Base-by-base conservation (phyloP, 1,140 invertebrate species). In the Aphaenogaster rudis region DNA sequence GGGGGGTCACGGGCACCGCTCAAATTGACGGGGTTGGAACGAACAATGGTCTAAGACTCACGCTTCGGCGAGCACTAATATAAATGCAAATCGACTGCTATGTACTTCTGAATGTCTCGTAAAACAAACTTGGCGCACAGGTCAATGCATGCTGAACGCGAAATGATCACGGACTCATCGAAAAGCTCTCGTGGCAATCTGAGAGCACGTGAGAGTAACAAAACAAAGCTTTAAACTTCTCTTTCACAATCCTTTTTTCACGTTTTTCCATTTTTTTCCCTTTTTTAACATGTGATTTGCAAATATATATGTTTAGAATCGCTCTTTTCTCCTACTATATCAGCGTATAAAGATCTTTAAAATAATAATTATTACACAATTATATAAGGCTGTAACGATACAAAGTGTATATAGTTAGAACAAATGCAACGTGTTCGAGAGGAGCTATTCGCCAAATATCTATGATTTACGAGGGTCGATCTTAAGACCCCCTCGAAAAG, bases 41-140 rank as follows among this genome's bases (percentile, higher is more conserved):
- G 88, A 89, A 93, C 91, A 92, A 93, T 90, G 71, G 90, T 86
- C 81, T 79, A 91, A 89, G 85, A 86, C 81, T 85, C 85, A 86
- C 90, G 86, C 87, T 88, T 79, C 91, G 82, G 67, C 84, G 88
- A 87, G 88, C 91, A 89, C 91, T 93, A 93, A 93, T 93, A 93
- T 93, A 93, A 93, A 93, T 93, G 93, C 91, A 93, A 93, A 93
- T 93, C 90, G 88, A 88, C 88, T 88, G 91, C 92, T 92, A 93
- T 82, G 88, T 86, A 74, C 76, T 89, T 91, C 80, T 81, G 90
- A 85, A 85, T 89, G 84, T 91, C 87, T 86, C 76, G 90, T 91
- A 89, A 91, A 91, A 91, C 89, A 91, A 91, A 91, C 86, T 66
- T 80, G 69, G 45, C 57, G 59, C 59, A 67, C 81, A 71, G 88